Percentiles rank a stretch among this genome's conserved stretches.
Evolutionary conservation across 2,797 vertebrate species (phyloP).

Genomic region (Ceryle rudis): DNA sequence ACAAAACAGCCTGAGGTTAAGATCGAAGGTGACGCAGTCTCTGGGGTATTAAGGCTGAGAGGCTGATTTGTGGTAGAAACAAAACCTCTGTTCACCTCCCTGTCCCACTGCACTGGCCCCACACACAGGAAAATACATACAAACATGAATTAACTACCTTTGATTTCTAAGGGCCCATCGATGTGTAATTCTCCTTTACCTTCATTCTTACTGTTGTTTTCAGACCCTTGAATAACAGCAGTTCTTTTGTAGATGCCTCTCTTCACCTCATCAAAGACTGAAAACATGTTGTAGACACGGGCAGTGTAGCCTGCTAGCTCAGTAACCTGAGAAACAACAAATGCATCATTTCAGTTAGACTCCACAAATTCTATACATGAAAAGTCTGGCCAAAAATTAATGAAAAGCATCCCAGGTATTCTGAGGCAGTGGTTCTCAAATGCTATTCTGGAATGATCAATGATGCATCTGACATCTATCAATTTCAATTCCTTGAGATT

Average conservation of each 20-base stretch:
- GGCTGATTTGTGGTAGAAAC: neutral
- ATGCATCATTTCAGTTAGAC: neutral
- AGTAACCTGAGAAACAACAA: constrained; percentile 85
- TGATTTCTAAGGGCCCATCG: constrained; percentile 89
- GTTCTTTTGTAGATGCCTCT: constrained; percentile 92
- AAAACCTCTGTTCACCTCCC: neutral
- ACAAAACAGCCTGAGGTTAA: neutral
- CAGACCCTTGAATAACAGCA: constrained; percentile 74
- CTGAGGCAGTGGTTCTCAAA: neutral
- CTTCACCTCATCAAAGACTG: constrained; percentile 95
- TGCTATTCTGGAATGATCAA: neutral
- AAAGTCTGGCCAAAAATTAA: neutral
- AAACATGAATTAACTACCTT: constrained; percentile 80
- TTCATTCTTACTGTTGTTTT: constrained; percentile 75
- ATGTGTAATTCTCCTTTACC: constrained; percentile 82
- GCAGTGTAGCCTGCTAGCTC: constrained; percentile 97
- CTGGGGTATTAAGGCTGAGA: neutral
- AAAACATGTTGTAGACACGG: constrained; percentile 95
- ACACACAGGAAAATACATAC: neutral
- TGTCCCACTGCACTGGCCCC: neutral
- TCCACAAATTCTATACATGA: neutral
- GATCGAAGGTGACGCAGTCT: neutral
- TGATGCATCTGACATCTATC: accelerated
- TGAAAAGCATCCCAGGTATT: neutral
- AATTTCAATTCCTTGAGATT: neutral